Base-by-base conservation (phyloP, 2,888 invertebrate genomes). In the Tenthredo livida region DNA sequence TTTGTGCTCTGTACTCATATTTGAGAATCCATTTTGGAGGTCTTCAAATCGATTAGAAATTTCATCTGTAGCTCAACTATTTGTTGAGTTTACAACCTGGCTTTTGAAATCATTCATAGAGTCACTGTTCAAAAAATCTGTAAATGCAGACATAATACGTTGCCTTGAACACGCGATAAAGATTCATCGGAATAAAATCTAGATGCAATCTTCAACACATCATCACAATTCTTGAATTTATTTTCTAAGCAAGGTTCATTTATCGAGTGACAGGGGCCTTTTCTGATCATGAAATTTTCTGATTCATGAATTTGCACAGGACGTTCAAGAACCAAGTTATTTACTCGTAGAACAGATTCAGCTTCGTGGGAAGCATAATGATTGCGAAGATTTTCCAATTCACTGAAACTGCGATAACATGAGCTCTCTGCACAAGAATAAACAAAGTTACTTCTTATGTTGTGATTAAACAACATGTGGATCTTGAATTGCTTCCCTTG, bases 181-280 rank as follows among this genome's bases (percentile, higher is more conserved):
- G 33, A 47, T 84, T 73, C 65, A 83, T 86, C 84, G 12, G 85
- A 50, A 15, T 86, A 72, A 40, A 85, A 85, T n/a, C 25, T 43
- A 58, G 84, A 84, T 33, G 72, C 58, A 37, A 33, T 84, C 37
- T 84, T 72, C 29, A 85, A 33, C 9, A 67, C 84, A 67, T 77
- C 77, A 84, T 85, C 58, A 17, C 7, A 80, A 80, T 80, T 17
- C 25, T 25, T 0, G 15, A 12, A 77, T 50, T 50, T 3, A 50
- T 21, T 50, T 12, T 33, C 33, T 33, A 37, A 29, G 25, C 50
- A 10, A 29, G 25, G 47, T 75, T 43, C 47, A 43, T 54, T 78
- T 15, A 25, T 54, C 0, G 33, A 25, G 3, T 25, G 54, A 78
- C 50, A 50, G 17, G 3, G 0, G 78, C 12, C 7, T 29, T 21